Conservation (phyloP, 2,113 vertebrate species). For the Oncorhynchus nerka region DNA sequence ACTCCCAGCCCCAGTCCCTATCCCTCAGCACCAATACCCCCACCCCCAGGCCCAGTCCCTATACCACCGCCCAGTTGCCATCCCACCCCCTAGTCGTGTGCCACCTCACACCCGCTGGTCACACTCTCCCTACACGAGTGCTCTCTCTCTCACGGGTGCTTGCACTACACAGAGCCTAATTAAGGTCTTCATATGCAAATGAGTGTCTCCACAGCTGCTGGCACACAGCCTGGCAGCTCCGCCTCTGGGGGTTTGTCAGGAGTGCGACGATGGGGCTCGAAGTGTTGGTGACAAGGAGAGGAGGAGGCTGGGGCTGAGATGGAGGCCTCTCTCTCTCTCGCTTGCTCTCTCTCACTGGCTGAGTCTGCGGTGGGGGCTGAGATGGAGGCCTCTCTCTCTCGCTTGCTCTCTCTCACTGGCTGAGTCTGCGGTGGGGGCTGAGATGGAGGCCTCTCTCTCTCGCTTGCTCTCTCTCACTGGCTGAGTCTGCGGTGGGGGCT, state of each 20-base stretch:
- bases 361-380: too few species aligned
- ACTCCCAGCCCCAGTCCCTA: background rate
- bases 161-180: slow-evolving; percentile 79
- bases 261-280: slow-evolving; percentile 44
- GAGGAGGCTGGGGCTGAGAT: background rate
- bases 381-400: too few species aligned
- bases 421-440: too few species aligned
- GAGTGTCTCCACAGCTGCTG: slow-evolving; percentile 83
- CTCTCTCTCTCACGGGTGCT: slow-evolving; percentile 85
- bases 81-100: slow-evolving; percentile 6
- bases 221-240: slow-evolving; percentile 73
- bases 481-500: too few species aligned
- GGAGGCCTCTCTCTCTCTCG: background rate
- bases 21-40: background rate
- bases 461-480: too few species aligned
- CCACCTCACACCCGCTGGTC: slow-evolving; percentile 76
- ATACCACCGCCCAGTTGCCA: background rate
- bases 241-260: slow-evolving; percentile 57
- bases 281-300: background rate
- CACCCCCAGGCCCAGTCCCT: background rate
- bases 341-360: too few species aligned
- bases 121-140: slow-evolving; percentile 79
- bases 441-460: too few species aligned
- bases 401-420: too few species aligned
- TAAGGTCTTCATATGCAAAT: slow-evolving; percentile 97